A percentile compares a stretch with the other conserved stretches of the same genome.
phyloP scores from a whole-genome alignment of 2,113 vertebrate genomes.

The Zosterops borbonicus region DNA sequence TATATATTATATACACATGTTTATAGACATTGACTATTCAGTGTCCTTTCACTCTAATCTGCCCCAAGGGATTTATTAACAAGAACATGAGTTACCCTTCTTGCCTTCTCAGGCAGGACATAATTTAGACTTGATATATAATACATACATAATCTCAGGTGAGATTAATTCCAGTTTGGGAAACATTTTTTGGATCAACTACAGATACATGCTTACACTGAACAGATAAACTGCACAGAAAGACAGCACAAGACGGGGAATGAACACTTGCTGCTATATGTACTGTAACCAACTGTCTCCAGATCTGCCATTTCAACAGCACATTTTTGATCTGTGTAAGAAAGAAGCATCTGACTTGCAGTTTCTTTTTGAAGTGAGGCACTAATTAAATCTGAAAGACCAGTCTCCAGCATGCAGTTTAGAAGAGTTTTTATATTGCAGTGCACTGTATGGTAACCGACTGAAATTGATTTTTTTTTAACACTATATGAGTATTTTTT shows the following conservation, averaged over 20 bases:
- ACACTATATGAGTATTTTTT: background rate
- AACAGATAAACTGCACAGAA: background rate
- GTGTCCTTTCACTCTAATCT: accelerated
- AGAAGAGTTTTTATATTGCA: background rate
- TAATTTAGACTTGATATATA: background rate
- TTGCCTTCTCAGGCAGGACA: accelerated
- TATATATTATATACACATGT: too few species aligned
- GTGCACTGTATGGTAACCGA: background rate
- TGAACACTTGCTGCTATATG: background rate
- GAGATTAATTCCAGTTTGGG: background rate
- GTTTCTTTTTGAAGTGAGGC: background rate
- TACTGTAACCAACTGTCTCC: background rate
- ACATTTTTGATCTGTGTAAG: background rate
- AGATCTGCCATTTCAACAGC: background rate
- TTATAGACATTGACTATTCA: background rate
- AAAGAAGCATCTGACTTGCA: background rate
- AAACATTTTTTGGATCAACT: background rate
- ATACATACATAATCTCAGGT: background rate
- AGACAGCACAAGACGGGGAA: background rate
- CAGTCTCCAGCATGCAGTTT: background rate
- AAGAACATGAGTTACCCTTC: background rate
- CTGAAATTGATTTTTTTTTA: background rate
- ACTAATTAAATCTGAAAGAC: background rate
- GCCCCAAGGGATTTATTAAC: background rate
- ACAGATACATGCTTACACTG: background rate